Evolutionary conservation across 1,140 invertebrate species (phyloP), one percentile per base, ranked within the genome.

Genomic region (Drosophila mayri): DNA sequence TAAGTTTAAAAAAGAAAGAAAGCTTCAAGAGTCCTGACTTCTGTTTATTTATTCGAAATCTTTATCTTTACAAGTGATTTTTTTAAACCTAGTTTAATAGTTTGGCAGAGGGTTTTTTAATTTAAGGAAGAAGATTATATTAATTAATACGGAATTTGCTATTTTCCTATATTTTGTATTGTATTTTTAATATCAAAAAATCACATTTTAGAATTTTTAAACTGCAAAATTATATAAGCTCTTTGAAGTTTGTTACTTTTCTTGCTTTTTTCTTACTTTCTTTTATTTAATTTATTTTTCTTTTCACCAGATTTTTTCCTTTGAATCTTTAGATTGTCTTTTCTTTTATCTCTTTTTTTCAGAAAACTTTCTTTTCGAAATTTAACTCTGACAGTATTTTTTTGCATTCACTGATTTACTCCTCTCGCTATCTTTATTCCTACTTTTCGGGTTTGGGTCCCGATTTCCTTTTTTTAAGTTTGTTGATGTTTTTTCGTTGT

Each of bases 381-480:
- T 71, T 73, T 52, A 47, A 65, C 40, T 59, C 71, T 63, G 44
- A 46, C 52, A 63, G 44, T 50, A 50, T 32, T 38, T 32, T 38
- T 47, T 71, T 60, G 44, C 52, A 72, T 72, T 71, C 52, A 41
- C 68, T 72, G 68, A 72, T 72, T 72, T 72, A 72, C 68, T 72
- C 30, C 4, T 57, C 22, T 50, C 22, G 54, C 61, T 74, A 52
- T 58, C 44, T 50, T 47, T 37, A 50, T 43, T 52, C 43, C 40
- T 61, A 25, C 40, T 62, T 72, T 44, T 65, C 35, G 60, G 54
- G 12, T 41, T 65, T 22, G 60, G 54, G 12, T 16, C 16, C 4
- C 25, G 16, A 28, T 16, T 20, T 37, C 37, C 22, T 16, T 38
- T 67, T 71, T 64, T 55, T 49, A 49, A 65, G 50, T 70, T 77